phyloP scores from a whole-genome alignment of 2,797 vertebrate genomes.

The Mormyrus proboscirostris region DNA sequence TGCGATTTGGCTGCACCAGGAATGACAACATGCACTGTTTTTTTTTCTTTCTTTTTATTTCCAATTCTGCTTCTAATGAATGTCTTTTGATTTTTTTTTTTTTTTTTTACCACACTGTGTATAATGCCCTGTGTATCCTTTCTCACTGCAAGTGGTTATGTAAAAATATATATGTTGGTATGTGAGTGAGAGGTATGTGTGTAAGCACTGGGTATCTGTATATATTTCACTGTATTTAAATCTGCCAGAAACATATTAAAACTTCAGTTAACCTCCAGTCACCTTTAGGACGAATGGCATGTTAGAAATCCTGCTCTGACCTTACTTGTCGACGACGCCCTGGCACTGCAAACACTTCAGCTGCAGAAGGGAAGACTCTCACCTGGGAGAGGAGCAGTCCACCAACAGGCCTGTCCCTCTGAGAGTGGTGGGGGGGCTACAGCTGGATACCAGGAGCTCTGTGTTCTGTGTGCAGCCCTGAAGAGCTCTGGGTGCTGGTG shows the following conservation, averaged over 20 bases:
- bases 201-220: conserved; percentile 49
- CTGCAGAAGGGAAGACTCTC: not conserved
- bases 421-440: not conserved
- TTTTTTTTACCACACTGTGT: conserved; percentile 24
- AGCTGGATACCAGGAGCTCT: not conserved
- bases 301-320: not conserved
- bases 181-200: conserved; percentile 36
- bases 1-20: conserved; percentile 38
- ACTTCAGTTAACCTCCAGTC: conserved; percentile 35
- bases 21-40: conserved; percentile 32
- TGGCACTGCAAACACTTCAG: not conserved
- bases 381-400: not conserved
- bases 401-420: not conserved
- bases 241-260: conserved; percentile 49
- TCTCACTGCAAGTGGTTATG: conserved; percentile 41
- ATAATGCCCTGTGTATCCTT: conserved; percentile 40
- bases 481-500: not conserved
- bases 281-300: conserved; percentile 20
- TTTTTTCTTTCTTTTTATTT: not conserved
- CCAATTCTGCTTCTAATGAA: conserved; percentile 36
- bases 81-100: conserved; percentile 38
- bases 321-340: not conserved
- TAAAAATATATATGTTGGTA: conserved; percentile 28
- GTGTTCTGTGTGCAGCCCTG: not conserved
- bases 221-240: conserved; percentile 57